phyloP scores from a whole-genome alignment of 2,113 vertebrate species.

The Procapra przewalskii region DNA sequence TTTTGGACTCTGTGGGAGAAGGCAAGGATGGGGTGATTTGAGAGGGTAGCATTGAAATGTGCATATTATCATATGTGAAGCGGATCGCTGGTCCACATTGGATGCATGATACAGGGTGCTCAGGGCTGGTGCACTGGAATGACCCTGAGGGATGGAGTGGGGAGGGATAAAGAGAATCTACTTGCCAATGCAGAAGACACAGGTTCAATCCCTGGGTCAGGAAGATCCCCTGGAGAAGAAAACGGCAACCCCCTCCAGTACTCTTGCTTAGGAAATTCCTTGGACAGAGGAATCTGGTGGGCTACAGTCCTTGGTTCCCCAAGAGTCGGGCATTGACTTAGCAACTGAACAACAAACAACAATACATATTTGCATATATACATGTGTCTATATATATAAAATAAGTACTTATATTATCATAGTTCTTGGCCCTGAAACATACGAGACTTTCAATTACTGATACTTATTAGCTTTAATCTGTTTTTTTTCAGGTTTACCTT shows the following conservation, averaged over 20 bases:
- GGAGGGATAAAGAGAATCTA: neutral
- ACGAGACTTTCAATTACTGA: neutral
- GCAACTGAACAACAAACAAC: neutral
- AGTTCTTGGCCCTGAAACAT: neutral
- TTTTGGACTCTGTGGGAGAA: neutral
- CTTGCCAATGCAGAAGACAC: neutral
- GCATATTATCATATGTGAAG: neutral
- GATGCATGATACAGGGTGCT: neutral
- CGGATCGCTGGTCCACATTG: rapidly evolving
- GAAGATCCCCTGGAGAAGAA: neutral
- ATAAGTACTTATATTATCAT: neutral
- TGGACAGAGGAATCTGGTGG: neutral
- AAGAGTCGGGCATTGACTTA: neutral
- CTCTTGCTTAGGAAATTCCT: neutral
- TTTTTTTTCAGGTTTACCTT: neutral
- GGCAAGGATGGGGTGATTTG: neutral
- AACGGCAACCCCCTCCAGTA: neutral
- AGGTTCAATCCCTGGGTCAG: neutral
- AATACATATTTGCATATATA: neutral
- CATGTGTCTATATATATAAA: rapidly evolving
- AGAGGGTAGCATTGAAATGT: neutral
- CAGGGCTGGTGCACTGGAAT: neutral
- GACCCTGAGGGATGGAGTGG: neutral
- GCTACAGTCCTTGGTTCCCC: neutral
- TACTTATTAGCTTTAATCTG: neutral